Evolutionary conservation across 2,888 invertebrate genomes (phyloP), one percentile per base, ranked within the genome.

Genomic region (Oxytorus armatus): DNA sequence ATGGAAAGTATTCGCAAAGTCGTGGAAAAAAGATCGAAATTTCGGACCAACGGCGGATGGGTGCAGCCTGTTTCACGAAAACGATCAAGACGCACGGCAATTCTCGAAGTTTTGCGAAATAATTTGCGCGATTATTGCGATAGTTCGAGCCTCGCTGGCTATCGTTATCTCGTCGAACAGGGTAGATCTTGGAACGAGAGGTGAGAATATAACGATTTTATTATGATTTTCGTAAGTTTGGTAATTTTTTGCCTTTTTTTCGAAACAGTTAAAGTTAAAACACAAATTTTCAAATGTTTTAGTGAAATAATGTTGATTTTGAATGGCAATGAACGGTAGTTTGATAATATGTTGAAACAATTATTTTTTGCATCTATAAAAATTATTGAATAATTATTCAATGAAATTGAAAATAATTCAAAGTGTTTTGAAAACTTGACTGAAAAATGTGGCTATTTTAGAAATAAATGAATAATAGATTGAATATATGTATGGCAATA

Each of bases 151-250:
- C 72, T 89, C 33, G 84, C 74, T 3, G 87, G 88, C 0, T 88
- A 85, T 47, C 85, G 86, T 44, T 89, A 89, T 68, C 82, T 89
- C 55, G 82, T 73, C 33, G 86, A 89, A 33, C 61, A 83, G 1
- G n/a, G 68, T 3, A 80, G 85, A 47, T 79, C 85, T n/a, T 87
- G 85, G 86, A 78, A 85, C 57, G 88, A 89, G 77, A 88, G 89
- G 89, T 89, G 83, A 83, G 21, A 21, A 49, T 66, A 49, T 49
- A 59, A 3, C 1, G 14, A 14, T 3, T 14, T 51, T 3, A 33
- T 49, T 2, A 14, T n/a, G 21, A 16, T 14, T 36, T 7, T 57
- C 55, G 21, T 66, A 23, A 23, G 23, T 51, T 51, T 8, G 5
- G 18, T 18, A 3, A 65, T 39, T 0, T 59, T 29, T 29, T 29